A percentile compares a stretch with the other conserved stretches of the same genome.
Conservation (phyloP, 2,113 vertebrate species). For the Anthoscopus minutus region DNA sequence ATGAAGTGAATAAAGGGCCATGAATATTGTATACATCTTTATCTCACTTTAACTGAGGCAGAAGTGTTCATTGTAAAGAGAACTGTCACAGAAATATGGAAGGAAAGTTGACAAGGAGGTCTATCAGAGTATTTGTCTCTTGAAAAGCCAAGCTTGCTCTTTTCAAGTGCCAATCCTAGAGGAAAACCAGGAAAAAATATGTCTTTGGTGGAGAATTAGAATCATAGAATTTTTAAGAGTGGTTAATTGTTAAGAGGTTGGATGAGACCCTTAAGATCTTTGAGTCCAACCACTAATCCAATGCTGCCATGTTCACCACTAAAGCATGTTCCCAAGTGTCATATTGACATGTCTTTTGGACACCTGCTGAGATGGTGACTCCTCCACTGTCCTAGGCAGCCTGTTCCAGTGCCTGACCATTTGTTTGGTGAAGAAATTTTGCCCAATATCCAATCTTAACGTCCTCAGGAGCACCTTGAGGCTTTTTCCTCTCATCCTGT, state of each 20-base stretch:
- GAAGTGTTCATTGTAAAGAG: slow-evolving; percentile 12
- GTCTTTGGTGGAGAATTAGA: background rate
- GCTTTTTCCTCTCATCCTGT: background rate
- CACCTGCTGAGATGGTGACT: background rate
- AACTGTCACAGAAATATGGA: background rate
- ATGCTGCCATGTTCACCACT: background rate
- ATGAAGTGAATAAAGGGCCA: slow-evolving; percentile 4
- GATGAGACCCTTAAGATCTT: background rate
- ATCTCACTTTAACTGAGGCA: background rate
- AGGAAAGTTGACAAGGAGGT: background rate
- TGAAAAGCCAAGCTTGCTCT: slow-evolving; percentile 24
- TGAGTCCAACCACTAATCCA: background rate
- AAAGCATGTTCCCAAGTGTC: background rate
- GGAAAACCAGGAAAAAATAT: background rate
- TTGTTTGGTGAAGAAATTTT: background rate
- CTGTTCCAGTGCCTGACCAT: background rate
- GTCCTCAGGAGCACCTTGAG: background rate
- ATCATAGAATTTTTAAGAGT: background rate
- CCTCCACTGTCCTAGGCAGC: background rate
- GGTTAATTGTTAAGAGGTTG: background rate
- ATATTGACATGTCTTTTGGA: background rate
- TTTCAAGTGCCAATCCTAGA: slow-evolving; percentile 16
- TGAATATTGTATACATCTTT: background rate
- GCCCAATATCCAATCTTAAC: background rate
- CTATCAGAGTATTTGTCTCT: background rate